phyloP scores from a whole-genome alignment of 53 echinoderm and acorn worm genomes.

The Pentamera pediparva region DNA sequence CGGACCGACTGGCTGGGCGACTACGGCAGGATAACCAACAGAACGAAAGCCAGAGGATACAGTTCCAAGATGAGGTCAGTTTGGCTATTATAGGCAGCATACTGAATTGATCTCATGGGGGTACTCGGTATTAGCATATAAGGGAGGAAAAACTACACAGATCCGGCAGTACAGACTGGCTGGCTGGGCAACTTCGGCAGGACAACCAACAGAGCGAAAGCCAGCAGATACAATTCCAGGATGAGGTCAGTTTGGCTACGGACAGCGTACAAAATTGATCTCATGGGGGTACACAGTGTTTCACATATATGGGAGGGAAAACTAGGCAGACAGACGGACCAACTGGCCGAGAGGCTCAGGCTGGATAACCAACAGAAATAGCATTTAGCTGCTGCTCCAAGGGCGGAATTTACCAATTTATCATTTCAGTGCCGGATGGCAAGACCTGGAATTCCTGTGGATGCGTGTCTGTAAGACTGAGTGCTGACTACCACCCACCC shows the following conservation, averaged over 20 bases:
- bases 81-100: neutral
- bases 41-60: conserved; percentile 85
- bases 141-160: conserved; percentile 18
- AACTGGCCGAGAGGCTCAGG: conserved; percentile 65
- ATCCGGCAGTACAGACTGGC: conserved; percentile 81
- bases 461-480: too few species aligned
- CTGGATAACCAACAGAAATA: conserved; percentile 79
- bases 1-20: conserved; percentile 80
- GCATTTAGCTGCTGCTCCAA: too few species aligned
- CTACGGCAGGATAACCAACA: conserved; percentile 82
- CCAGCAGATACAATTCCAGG: conserved; percentile 86
- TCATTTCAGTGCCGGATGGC: too few species aligned
- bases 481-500: too few species aligned
- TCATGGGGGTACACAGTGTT: neutral
- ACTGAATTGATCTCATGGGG: neutral
- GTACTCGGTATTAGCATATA: neutral
- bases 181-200: conserved; percentile 71
- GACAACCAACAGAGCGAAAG: conserved; percentile 88
- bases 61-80: conserved; percentile 89
- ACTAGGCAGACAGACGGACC: conserved; percentile 75
- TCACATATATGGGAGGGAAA: neutral
- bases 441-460: too few species aligned
- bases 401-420: too few species aligned
- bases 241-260: conserved; percentile 60
- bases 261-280: neutral